phyloP scores from a whole-genome alignment of 2,113 vertebrate genomes.

The Tetrax tetrax region DNA sequence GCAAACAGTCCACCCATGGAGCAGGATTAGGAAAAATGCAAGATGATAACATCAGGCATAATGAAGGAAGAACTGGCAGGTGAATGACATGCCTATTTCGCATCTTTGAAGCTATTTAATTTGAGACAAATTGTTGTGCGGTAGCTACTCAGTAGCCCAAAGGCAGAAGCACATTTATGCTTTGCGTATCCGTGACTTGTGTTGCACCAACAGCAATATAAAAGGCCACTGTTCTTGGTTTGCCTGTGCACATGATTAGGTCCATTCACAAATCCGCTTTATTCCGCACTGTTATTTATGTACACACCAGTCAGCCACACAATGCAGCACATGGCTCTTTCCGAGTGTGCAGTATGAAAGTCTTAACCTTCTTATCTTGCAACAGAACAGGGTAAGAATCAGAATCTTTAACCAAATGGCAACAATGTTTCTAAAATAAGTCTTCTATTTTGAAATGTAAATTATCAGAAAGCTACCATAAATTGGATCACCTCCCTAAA shows the following conservation, averaged over 20 bases:
- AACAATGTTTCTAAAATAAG: background rate
- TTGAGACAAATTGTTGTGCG: background rate
- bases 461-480: background rate
- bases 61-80: background rate
- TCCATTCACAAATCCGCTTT: slow-evolving; percentile 29
- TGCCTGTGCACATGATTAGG: background rate
- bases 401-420: background rate
- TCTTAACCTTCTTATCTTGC: background rate
- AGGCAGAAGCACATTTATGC: background rate
- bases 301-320: background rate
- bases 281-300: background rate
- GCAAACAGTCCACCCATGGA: background rate
- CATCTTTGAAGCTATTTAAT: slow-evolving; percentile 9
- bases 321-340: background rate
- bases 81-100: background rate
- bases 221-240: background rate
- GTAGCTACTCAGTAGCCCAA: background rate
- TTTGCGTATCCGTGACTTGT: background rate
- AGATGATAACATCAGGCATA: background rate
- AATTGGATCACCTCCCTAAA: background rate
- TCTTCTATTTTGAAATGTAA: background rate
- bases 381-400: background rate
- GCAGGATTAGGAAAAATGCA: background rate
- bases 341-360: background rate
- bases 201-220: background rate